A percentile compares a stretch with the other conserved stretches of the same genome.
phyloP scores from a whole-genome alignment of 2,113 vertebrate genomes.

The Osmerus eperlanus region DNA sequence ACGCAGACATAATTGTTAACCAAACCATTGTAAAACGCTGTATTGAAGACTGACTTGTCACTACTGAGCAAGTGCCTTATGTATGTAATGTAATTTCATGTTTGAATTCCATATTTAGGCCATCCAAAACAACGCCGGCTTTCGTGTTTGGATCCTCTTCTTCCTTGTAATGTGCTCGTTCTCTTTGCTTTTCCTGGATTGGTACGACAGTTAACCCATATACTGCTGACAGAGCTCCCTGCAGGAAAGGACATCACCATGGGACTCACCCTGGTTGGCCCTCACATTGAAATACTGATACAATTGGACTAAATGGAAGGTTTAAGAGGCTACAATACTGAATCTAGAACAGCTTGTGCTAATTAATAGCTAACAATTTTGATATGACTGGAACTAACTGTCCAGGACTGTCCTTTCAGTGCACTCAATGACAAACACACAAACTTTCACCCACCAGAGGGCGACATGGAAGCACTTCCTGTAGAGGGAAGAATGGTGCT shows the following conservation, averaged over 20 bases:
- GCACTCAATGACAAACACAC: too few relatives aligned
- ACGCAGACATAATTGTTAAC: too few relatives aligned
- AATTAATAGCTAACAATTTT: too few relatives aligned
- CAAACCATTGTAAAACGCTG: too few relatives aligned
- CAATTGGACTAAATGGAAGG: too few relatives aligned
- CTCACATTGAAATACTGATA: not conserved
- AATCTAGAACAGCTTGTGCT: too few relatives aligned
- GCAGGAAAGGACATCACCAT: conserved; percentile 8
- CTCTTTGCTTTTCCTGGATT: conserved; percentile 95
- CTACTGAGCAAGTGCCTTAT: too few relatives aligned
- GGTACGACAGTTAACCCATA: conserved; percentile 89
- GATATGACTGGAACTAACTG: too few relatives aligned
- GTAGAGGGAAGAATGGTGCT: not conserved
- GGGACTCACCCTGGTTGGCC: conserved; percentile 9
- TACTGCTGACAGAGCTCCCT: not conserved
- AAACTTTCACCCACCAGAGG: conserved; percentile 5
- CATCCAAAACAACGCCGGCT: conserved; percentile 98
- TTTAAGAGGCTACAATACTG: too few relatives aligned
- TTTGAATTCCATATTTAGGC: conserved; percentile 71
- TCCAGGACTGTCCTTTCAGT: too few relatives aligned
- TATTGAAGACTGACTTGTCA: too few relatives aligned
- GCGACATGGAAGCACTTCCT: not conserved
- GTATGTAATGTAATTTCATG: not conserved
- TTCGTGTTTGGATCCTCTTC: conserved; percentile 98
- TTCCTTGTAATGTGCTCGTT: conserved; percentile 99